Evolutionary conservation across 2,888 invertebrate species (phyloP).

Genomic region (Andrena dorsata): DNA sequence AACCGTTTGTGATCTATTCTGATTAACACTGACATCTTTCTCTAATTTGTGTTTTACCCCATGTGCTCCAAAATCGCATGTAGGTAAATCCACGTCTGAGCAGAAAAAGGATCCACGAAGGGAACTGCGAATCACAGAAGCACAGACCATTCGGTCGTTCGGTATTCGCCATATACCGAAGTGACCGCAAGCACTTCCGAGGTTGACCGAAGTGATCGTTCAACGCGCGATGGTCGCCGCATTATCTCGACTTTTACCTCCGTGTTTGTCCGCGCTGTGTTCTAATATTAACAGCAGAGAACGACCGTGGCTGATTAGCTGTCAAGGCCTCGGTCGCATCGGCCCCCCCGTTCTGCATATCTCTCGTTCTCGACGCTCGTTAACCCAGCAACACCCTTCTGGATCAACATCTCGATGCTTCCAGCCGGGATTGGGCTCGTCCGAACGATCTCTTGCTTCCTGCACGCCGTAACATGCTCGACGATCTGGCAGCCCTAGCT

Average conservation of each 20-base stretch:
- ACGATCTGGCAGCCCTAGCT: constrained; percentile 2
- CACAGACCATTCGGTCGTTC: background rate
- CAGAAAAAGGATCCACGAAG: too few species aligned
- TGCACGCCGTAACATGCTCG: constrained; percentile 12
- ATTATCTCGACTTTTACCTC: constrained; percentile 26
- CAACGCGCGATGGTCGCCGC: background rate
- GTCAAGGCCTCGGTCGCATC: constrained; percentile 68
- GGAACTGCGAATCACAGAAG: background rate
- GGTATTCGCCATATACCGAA: background rate
- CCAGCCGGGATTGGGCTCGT: constrained; percentile 22
- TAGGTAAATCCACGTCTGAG: too few species aligned
- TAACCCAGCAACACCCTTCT: constrained; percentile 35
- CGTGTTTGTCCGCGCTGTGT: constrained; percentile 39
- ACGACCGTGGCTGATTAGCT: constrained; percentile 57
- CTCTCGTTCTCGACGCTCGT: constrained; percentile 38
- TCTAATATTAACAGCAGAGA: constrained; percentile 25
- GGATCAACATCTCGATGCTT: constrained; percentile 54
- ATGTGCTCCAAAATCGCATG: too few species aligned
- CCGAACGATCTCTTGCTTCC: constrained; percentile 41
- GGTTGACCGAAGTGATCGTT: constrained; percentile 8
- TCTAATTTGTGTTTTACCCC: too few species aligned
- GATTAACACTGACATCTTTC: background rate
- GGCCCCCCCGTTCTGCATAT: constrained; percentile 56
- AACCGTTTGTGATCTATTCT: background rate
- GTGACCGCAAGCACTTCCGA: constrained; percentile 1